A percentile compares a stretch with the other conserved stretches of the same genome.
phyloP scores from a whole-genome alignment of 2,888 invertebrate genomes.

The Watsonalla cultraria region DNA sequence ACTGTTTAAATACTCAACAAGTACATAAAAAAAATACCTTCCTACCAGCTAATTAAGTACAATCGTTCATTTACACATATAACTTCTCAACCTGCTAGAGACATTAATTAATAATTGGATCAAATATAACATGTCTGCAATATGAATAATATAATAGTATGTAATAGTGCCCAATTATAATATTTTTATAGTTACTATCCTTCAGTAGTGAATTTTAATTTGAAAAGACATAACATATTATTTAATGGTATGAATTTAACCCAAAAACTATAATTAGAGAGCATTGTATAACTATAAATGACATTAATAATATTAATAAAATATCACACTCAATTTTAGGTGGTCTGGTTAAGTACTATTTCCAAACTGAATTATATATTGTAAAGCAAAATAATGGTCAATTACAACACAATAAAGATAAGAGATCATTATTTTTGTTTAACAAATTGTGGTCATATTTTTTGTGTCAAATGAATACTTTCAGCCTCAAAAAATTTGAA shows the following conservation, averaged over 20 bases:
- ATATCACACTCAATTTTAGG: constrained; percentile 69
- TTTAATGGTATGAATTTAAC: constrained; percentile 6
- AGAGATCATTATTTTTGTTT: too few relatives aligned
- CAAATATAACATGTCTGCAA: constrained; percentile 63
- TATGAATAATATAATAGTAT: constrained; percentile 20
- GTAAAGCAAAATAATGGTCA: constrained; percentile 57
- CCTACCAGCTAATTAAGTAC: constrained; percentile 71
- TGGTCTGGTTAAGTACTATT: constrained; percentile 71
- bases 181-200: background rate
- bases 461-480: background rate
- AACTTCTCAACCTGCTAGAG: constrained; percentile 35
- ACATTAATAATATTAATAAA: constrained; percentile 44
- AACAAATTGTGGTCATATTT: too few relatives aligned
- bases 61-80: constrained; percentile 43
- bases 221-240: background rate
- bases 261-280: constrained; percentile 50
- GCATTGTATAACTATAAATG: constrained; percentile 46
- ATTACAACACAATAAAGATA: constrained; percentile 26
- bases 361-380: constrained; percentile 37
- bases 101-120: constrained; percentile 26
- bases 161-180: constrained; percentile 1
- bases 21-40: constrained; percentile 67
- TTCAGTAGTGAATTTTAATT: background rate
- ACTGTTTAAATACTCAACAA: constrained; percentile 66
- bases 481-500: constrained; percentile 12